Base-by-base conservation (phyloP, 2,888 invertebrate genomes). In the Axea sp. region DNA sequence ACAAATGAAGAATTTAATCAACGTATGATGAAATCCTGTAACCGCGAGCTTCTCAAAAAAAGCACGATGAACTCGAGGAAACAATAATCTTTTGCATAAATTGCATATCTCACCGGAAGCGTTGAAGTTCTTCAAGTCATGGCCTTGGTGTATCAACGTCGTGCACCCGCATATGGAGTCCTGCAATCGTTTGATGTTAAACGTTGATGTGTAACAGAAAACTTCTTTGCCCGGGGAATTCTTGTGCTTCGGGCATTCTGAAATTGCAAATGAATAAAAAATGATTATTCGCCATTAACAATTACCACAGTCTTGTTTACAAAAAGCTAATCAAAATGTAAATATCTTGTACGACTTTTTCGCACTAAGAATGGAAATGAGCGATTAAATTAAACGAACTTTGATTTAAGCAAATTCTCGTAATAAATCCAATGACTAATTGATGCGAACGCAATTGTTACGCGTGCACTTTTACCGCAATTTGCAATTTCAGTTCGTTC, bases 131-230 rank as follows among this genome's bases (percentile, higher is more conserved):
- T 78, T 79, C 55, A 86, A 78, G 73, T 86, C 81, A 73, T 87
- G 81, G 55, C 85, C 84, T 77, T 84, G 83, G 19, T 87, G 86
- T 19, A 87, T 82, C 60, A 87, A 75, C 31, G 84, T 84, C 49
- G 87, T 87, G 72, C 87, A 87, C 47, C 80, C 81, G 80, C 86
- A 87, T 33, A 87, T 76, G 17, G 83, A 76, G 30, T 83, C 81
- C 17, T 80, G 77, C 19, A 87, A 65, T 12, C 59, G 49, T n/a
- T 77, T 72, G 9, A 78, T 64, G 35, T 85, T 80, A 35, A 47
- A 75, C 17, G 76, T 78, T 62, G 80, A 77, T 49, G 87, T 86
- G 77, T 87, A 87, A 69, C 87, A 87, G 24, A 86, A 74, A 31
- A 87, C 80, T 72, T 87, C 86, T 57, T 84, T 80, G 17, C 86